Base-by-base conservation (phyloP, 2,888 invertebrate genomes). In the Eristalis pertinax region DNA sequence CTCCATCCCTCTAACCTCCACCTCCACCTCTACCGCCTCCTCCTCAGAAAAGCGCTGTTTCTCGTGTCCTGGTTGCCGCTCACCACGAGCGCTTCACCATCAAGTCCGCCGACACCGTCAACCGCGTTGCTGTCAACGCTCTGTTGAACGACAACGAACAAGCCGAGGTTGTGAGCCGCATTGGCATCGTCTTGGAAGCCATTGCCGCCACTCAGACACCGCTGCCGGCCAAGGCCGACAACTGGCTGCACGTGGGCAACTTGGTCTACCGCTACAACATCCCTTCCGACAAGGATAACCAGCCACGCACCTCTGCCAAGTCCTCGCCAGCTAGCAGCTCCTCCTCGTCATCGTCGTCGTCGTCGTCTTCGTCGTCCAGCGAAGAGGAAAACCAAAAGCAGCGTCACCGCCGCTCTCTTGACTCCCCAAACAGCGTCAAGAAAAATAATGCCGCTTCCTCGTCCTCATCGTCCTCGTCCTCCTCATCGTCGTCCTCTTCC, bases 21-120 rank as follows among this genome's bases (percentile, higher is more conserved):
- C 60, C 13, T 3, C 4, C 8, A n/a, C 26, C 24, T 60, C 10
- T 26, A 4, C 26, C 4, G 1, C 26, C 4, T 26, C 26, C 26
- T 8, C 1, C 5, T 13, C 60, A 95, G 90, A 94, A 95, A 89
- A 94, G 94, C 11, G 94, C 95, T 4, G 92, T 94, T 4, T 94
- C 95, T 65, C 93, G 94, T 58, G 94, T 95, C 80, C 92, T 96
- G 70, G 92, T 96, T 64, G 93, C 94, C 19, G 95, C 95, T 77
- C 92, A 90, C 68, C 91, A 94, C 5, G 94, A 94, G 79, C 93
- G 94, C 68, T 95, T 95, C 90, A 94, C 94, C 50, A 95, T 96
- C 88, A 96, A 95, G 91, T 95, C 95, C 73, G 93, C 95, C 11
- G 94, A 94, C 89, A 95, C 95, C 38, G 94, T 94, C 19, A 95